Conservation (phyloP, 1,140 invertebrate species). For the Drosophila repleta region DNA sequence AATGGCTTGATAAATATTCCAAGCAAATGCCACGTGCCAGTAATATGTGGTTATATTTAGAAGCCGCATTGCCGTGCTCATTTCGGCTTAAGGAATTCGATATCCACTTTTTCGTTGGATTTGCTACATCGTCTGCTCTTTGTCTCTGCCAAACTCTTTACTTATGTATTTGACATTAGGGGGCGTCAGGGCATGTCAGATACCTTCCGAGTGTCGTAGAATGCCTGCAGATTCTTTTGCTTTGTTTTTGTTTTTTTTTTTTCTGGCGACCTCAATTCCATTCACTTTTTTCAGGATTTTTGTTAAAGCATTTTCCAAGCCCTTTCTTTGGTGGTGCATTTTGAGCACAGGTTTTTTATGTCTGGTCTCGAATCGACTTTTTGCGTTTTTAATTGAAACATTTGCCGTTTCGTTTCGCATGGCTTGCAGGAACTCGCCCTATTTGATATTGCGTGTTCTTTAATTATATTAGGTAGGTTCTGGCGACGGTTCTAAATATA, state of each 20-base stretch:
- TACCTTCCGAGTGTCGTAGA: neutral
- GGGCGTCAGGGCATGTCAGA: neutral
- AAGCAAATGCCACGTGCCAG: constrained; percentile 44
- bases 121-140: neutral
- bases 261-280: neutral
- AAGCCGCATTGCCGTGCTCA: constrained; percentile 14
- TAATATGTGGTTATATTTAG: constrained; percentile 32
- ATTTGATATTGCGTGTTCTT: constrained; percentile 27
- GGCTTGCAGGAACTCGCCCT: constrained; percentile 4
- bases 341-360: neutral
- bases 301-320: constrained; percentile 1
- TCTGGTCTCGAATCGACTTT: constrained; percentile 14
- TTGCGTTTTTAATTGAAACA: constrained; percentile 71
- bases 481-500: constrained; percentile 16
- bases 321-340: constrained; percentile 9
- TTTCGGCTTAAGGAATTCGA: constrained; percentile 9
- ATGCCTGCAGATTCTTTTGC: neutral
- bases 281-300: constrained; percentile 5
- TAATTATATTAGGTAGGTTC: constrained; percentile 71
- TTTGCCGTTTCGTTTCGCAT: constrained; percentile 29
- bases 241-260: no score
- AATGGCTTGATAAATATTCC: constrained; percentile 60
- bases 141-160: constrained; percentile 13
- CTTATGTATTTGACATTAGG: constrained; percentile 1
- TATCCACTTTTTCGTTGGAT: neutral